Percentiles rank a stretch among this genome's conserved stretches.
Conservation (phyloP, 2,113 vertebrate species). For the Erpornis zantholeuca region DNA sequence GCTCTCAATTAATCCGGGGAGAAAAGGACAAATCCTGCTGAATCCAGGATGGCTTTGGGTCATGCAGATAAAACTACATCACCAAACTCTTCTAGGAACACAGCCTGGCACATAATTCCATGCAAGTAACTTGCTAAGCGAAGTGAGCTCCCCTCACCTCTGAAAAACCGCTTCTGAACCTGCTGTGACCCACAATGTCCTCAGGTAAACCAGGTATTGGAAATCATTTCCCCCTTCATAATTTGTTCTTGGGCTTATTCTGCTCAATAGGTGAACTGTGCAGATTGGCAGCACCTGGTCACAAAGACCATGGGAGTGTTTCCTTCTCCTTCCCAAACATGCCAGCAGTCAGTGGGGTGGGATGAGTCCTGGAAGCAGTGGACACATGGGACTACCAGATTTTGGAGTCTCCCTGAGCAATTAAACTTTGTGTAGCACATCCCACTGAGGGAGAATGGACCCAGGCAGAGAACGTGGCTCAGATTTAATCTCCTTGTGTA, state of each 20-base stretch:
- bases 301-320: accelerated
- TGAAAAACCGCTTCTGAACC: accelerated
- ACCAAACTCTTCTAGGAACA: not conserved
- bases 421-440: not conserved
- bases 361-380: not conserved
- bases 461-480: not conserved
- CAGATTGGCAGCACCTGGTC: not conserved
- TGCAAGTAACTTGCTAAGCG: not conserved
- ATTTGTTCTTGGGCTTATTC: not conserved
- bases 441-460: not conserved
- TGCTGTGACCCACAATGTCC: accelerated
- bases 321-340: not conserved
- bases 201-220: not conserved
- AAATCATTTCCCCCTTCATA: not conserved
- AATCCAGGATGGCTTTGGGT: not conserved
- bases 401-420: not conserved
- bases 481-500: not conserved
- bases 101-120: not conserved
- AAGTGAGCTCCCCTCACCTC: not conserved
- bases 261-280: not conserved
- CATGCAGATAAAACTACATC: accelerated
- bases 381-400: not conserved
- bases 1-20: not conserved
- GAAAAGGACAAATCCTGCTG: not conserved
- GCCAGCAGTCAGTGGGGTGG: not conserved